Conservation (phyloP, 2,797 vertebrate genomes). For the Malacoraja senta region DNA sequence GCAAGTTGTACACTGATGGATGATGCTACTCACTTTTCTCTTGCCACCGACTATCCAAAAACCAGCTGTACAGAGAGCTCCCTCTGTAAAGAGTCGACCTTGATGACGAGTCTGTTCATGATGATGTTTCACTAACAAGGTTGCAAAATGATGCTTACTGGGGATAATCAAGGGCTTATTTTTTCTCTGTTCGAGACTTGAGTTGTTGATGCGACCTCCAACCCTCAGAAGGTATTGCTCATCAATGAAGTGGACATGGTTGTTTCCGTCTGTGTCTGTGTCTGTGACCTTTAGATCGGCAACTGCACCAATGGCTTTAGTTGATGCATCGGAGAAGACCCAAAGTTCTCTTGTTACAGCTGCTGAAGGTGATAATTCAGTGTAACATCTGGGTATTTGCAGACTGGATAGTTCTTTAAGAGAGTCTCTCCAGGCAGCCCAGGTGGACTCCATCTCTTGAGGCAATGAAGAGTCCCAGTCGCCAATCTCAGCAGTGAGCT, state of each 20-base stretch:
- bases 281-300: slow-evolving; percentile 39
- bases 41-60: background rate
- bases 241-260: slow-evolving; percentile 38
- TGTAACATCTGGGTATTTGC: slow-evolving; percentile 34
- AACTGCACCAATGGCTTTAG: slow-evolving; percentile 41
- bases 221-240: slow-evolving; percentile 38
- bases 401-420: slow-evolving; percentile 25
- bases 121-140: slow-evolving; percentile 35
- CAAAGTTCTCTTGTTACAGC: slow-evolving; percentile 34
- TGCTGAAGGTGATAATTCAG: slow-evolving; percentile 33
- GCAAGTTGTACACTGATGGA: no score
- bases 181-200: background rate
- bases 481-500: no score
- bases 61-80: background rate
- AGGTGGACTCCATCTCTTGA: slow-evolving; percentile 35
- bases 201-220: slow-evolving; percentile 31
- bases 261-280: slow-evolving; percentile 18
- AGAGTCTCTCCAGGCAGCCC: slow-evolving; percentile 36
- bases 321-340: slow-evolving; percentile 41
- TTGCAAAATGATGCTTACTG: slow-evolving; percentile 26
- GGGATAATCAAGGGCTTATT: slow-evolving; percentile 40
- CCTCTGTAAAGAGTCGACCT: slow-evolving; percentile 27
- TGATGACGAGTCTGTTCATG: slow-evolving; percentile 36
- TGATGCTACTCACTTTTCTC: no score
- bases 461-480: slow-evolving; percentile 40